phyloP scores from a whole-genome alignment of 2,888 invertebrate species.

The Chymomyza caudatula region DNA sequence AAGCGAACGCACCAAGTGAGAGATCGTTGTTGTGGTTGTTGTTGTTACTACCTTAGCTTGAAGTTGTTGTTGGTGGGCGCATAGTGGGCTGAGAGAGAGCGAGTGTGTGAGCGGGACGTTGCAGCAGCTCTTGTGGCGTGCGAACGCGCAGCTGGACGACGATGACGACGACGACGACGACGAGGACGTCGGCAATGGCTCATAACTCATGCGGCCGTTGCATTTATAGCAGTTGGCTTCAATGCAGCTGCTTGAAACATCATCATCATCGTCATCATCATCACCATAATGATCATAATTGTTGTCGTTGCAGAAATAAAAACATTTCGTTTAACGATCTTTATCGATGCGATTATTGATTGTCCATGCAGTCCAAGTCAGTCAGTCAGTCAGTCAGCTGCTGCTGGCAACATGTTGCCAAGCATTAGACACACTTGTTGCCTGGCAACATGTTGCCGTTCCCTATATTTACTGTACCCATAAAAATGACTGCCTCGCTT shows the following conservation, averaged over 20 bases:
- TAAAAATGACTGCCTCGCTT: background rate
- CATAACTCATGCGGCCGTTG: too few species aligned
- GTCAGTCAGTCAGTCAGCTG: slow-evolving; percentile 1
- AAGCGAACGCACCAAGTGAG: background rate
- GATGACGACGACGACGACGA: slow-evolving; percentile 31
- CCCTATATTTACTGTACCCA: slow-evolving; percentile 3
- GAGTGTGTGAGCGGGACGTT: slow-evolving; percentile 11
- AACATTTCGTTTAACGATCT: slow-evolving; percentile 75
- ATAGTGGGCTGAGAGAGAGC: background rate
- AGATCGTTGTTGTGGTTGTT: background rate
- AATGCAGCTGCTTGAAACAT: background rate
- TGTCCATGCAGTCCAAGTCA: slow-evolving; percentile 50
- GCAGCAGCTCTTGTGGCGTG: slow-evolving; percentile 62
- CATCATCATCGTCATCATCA: slow-evolving; percentile 22
- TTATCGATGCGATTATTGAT: slow-evolving; percentile 78
- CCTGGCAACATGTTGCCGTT: slow-evolving; percentile 25
- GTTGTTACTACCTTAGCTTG: background rate
- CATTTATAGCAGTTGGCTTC: background rate
- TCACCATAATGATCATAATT: slow-evolving; percentile 17
- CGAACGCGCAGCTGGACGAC: slow-evolving; percentile 37
- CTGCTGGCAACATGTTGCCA: slow-evolving; percentile 53
- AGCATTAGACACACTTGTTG: slow-evolving; percentile 12
- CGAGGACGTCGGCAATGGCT: slow-evolving; percentile 35
- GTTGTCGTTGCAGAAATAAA: slow-evolving; percentile 64
- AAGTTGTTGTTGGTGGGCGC: background rate